Evolutionary conservation across 2,888 invertebrate species (phyloP).

Genomic region (Tiliacea citrago): DNA sequence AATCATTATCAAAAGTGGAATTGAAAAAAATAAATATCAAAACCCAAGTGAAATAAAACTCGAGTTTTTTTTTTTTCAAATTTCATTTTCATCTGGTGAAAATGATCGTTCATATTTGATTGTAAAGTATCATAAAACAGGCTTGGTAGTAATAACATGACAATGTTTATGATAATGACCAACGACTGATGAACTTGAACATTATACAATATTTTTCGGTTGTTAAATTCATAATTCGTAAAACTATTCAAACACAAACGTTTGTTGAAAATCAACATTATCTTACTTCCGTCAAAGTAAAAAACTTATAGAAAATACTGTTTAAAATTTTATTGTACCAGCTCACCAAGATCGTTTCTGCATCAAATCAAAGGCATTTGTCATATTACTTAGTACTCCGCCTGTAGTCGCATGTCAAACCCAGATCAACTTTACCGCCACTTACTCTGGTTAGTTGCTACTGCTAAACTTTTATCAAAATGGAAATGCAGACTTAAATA

Average conservation of each 20-base stretch:
- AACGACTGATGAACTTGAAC: neutral
- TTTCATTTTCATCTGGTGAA: slow-evolving; percentile 46
- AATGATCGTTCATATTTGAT: slow-evolving; percentile 39
- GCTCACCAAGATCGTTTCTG: neutral
- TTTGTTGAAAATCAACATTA: slow-evolving; percentile 9
- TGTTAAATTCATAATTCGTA: neutral
- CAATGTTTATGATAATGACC: slow-evolving; percentile 28
- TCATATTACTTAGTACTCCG: slow-evolving; percentile 24
- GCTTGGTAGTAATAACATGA: slow-evolving; percentile 40
- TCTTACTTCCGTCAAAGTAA: slow-evolving; percentile 1
- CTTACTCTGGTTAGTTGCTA: slow-evolving; percentile 54
- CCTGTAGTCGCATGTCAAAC: slow-evolving; percentile 37
- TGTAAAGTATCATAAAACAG: slow-evolving; percentile 14
- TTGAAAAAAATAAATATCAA: slow-evolving; percentile 54
- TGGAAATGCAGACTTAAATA: slow-evolving; percentile 66
- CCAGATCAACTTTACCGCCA: slow-evolving; percentile 42
- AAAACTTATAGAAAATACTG: slow-evolving; percentile 11
- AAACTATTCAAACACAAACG: neutral
- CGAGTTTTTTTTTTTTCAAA: slow-evolving; percentile 15
- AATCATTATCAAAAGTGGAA: slow-evolving; percentile 59
- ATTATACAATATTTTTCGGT: slow-evolving; percentile 2
- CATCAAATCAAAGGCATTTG: slow-evolving; percentile 21
- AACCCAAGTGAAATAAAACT: slow-evolving; percentile 40
- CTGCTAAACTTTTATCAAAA: slow-evolving; percentile 58
- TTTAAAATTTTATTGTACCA: slow-evolving; percentile 8